Evolutionary conservation across 1,140 invertebrate species (phyloP).

Genomic region (Brachionus sp.): DNA sequence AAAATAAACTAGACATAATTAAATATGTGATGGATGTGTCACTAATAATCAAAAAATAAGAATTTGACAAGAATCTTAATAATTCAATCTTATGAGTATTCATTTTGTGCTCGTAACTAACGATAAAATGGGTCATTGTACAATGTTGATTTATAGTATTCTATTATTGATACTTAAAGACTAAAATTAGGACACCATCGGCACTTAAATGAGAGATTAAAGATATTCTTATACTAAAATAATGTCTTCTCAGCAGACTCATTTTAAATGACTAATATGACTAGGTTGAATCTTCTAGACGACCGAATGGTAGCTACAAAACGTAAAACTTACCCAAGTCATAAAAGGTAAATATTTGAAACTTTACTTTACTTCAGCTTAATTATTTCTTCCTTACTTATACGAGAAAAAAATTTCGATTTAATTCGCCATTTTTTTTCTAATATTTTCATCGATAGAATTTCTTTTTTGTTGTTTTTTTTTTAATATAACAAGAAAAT

Average conservation of each 20-base stretch:
- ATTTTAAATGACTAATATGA: neutral
- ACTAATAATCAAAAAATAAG: neutral
- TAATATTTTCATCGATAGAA: conserved; percentile 32
- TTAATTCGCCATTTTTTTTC: conserved; percentile 33
- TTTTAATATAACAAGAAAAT: conserved; percentile 10
- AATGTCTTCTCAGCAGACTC: neutral
- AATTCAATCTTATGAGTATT: neutral
- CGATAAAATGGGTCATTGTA: neutral
- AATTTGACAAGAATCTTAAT: neutral
- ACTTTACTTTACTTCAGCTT: neutral
- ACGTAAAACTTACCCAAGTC: neutral
- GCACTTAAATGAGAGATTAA: too few relatives aligned
- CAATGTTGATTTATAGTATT: neutral
- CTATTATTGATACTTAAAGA: neutral
- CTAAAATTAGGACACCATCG: neutral
- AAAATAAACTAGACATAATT: neutral
- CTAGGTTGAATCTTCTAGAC: neutral
- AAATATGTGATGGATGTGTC: neutral
- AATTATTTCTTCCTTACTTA: neutral
- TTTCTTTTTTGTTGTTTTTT: conserved; percentile 39
- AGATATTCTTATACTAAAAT: too few relatives aligned
- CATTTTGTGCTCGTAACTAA: neutral
- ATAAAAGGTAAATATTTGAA: neutral
- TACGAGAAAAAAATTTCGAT: neutral
- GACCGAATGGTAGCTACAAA: neutral